Base-by-base conservation (phyloP, 2,888 invertebrate genomes). In the Cheilosia impressa region DNA sequence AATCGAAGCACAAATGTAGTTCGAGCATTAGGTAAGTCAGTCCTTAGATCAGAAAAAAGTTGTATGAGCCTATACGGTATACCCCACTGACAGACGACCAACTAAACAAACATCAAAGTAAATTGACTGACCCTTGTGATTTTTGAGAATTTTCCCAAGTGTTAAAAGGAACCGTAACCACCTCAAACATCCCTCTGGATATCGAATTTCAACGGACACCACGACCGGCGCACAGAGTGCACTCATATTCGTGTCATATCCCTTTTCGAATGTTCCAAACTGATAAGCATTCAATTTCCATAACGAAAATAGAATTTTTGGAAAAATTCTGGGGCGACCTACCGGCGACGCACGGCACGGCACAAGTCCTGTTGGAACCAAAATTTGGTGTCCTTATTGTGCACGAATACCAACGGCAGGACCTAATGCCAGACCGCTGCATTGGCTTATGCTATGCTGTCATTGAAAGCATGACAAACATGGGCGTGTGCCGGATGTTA, bases 401-500 rank as follows among this genome's bases (percentile, higher is more conserved):
- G 24, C 13, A 62, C 50, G 45, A 4, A 38, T 47, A 69, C 15
- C 22, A 52, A 62, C 13, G 52, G 43, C 47, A 57, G 55, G 38
- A 45, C 53, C 57, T 43, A 41, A 60, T 47, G 34, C 57, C 71
- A 72, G 65, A 34, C 65, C 34, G 57, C 43, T 71, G 71, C 65
- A 71, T 50, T 66, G 71, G 60, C 66, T 66, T 72, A 73, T 17
- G 47, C 19, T 27, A 27, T 27, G 27, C 7, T 38, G 50, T 71
- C 60, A 63, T 58, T 62, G 57, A 57, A 69, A 57, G 63, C 73
- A 79, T 79, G 66, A 69, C 73, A 69, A 84, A 79, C 63, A 79
- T 72, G 75, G 79, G 58, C 83, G 83, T 79, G 79, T 84, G 79
- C 79, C 79, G 83, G 83, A 84, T 84, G 83, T 84, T 84, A 75